Base-by-base conservation (phyloP, 1,140 invertebrate genomes). In the Micrasema minimum region DNA sequence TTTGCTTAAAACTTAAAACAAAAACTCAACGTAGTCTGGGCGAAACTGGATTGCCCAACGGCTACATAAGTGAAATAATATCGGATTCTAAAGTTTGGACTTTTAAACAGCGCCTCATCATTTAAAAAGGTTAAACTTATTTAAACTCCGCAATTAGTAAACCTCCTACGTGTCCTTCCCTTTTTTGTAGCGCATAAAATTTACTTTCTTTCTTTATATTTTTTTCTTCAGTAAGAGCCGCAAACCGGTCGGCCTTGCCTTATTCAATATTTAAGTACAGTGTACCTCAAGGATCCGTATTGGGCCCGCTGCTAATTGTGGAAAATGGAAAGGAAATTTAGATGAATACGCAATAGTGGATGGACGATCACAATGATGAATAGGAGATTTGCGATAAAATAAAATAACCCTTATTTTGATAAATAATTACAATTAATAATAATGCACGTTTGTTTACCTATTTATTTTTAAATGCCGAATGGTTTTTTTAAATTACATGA, bases 231-330 rank as follows among this genome's bases (percentile, higher is more conserved):
- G 2, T 41, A 2, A 55, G 18, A 45, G 22, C 41, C 45, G 59
- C 45, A 38, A 64, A 64, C 59, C 43, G 23, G 59, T 64, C 59
- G 59, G 43, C 59, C 59, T 64, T 64, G 59, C 59, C 59, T 64
- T 64, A 64, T 64, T 46, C 57, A 61, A 61, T 35, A 22, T 35
- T n/a, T 18, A 41, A 12, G 16, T 59, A 41, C 37, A 41, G 59
- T 64, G 55, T 59, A 59, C 35, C 18, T 53, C 55, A 59, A 41
- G 55, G 55, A 14, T 59, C 55, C 7, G 55, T 1, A 38, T 59
- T 41, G 35, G 16, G 35, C 1, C 18, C 55, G 55, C 35, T 20
- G 7, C 26, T 31, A 31, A 31, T 31, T 2, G 26, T 4, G 26
- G 7, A 31, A 31, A 31, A 31, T 31, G 3, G 26, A 31, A 4